phyloP scores from a whole-genome alignment of 2,797 vertebrate genomes.

The Trichosurus vulpecula region DNA sequence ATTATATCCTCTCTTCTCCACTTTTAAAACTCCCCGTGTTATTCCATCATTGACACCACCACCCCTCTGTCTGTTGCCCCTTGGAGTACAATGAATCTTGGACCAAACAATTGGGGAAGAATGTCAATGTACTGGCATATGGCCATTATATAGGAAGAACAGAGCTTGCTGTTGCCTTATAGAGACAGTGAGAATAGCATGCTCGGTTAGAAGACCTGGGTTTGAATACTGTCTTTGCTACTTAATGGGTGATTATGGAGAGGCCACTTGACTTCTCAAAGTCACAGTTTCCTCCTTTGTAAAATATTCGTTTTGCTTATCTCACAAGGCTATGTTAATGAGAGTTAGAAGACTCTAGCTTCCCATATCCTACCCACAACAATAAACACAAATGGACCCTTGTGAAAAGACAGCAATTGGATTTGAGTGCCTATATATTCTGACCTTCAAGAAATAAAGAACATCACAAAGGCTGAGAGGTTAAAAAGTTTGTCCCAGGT shows the following conservation, averaged over 20 bases:
- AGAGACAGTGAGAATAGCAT: not conserved
- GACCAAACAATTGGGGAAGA: not conserved
- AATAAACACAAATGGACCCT: not conserved
- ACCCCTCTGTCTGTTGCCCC: too few species aligned
- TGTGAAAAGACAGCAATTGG: not conserved
- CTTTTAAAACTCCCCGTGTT: too few species aligned
- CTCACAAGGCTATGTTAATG: too few species aligned
- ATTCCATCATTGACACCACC: too few species aligned
- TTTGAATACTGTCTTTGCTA: too few species aligned
- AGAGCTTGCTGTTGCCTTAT: not conserved
- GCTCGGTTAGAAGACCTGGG: not conserved
- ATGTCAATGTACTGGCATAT: not conserved
- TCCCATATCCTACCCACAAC: not conserved
- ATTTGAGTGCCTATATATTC: not conserved
- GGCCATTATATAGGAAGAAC: too few species aligned
- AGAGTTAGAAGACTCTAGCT: not conserved
- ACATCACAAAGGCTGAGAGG: not conserved
- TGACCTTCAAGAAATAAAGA: not conserved
- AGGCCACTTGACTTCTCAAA: not conserved
- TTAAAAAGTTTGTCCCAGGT: not conserved
- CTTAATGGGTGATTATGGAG: not conserved
- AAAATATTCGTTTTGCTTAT: too few species aligned
- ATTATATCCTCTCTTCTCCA: not conserved
- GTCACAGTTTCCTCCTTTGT: not conserved
- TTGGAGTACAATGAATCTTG: not conserved